Conservation (phyloP, 2,113 vertebrate genomes). For the Paramormyrops kingsleyae region DNA sequence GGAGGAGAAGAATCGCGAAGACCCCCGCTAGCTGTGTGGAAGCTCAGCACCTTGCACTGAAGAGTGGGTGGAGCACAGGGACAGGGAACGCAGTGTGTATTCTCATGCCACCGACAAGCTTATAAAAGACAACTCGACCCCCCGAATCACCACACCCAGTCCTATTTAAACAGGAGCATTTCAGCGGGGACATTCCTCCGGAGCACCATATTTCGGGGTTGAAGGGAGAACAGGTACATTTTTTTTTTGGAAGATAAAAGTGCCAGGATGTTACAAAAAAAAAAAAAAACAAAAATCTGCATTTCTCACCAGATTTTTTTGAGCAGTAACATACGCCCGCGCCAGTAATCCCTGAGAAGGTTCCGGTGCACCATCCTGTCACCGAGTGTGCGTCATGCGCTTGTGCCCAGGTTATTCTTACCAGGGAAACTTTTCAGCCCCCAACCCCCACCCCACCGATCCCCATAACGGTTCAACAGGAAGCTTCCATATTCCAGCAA, state of each 20-base stretch:
- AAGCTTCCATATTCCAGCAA: not conserved
- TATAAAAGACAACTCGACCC: not conserved
- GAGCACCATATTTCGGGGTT: not conserved
- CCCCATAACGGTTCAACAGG: not conserved
- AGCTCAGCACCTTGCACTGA: not conserved
- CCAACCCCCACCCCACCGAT: not conserved
- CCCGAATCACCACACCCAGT: not conserved
- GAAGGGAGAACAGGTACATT: not conserved
- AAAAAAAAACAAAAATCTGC: not conserved
- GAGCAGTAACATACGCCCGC: not conserved
- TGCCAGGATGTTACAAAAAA: not conserved
- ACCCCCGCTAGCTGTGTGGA: not conserved
- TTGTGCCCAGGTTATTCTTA: not conserved
- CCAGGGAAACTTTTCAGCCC: not conserved
- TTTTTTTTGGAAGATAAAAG: not conserved
- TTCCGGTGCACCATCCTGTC: not conserved
- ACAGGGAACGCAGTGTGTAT: not conserved
- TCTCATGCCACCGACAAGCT: not conserved
- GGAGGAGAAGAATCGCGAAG: not conserved
- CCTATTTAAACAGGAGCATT: not conserved
- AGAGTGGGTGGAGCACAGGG: not conserved
- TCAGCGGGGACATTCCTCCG: not conserved
- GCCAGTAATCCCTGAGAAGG: not conserved
- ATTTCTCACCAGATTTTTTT: not conserved
- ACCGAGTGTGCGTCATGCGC: not conserved